phyloP scores from a whole-genome alignment of 2,113 vertebrate genomes.

The Rhea americana region DNA sequence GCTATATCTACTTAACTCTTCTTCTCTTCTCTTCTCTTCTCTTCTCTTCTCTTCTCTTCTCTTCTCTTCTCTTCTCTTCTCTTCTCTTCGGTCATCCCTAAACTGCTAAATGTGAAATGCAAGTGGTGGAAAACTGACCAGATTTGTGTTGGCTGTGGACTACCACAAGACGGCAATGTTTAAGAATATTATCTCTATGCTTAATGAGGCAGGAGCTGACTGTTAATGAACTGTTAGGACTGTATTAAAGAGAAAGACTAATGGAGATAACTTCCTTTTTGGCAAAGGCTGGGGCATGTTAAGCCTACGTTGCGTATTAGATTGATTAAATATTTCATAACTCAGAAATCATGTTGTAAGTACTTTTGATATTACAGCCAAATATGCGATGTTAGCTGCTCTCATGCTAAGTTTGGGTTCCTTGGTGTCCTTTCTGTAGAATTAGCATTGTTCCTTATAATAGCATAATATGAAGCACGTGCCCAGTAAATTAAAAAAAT shows the following conservation, averaged over 20 bases:
- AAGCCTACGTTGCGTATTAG: neutral
- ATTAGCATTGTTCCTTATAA: neutral
- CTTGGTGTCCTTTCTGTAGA: neutral
- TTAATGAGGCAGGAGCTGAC: neutral
- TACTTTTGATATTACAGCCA: neutral
- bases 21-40: no score
- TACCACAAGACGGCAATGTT: slow-evolving; percentile 39
- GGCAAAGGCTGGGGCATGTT: neutral
- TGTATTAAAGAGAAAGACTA: neutral
- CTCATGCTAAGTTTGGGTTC: neutral
- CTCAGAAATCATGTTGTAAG: neutral
- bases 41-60: no score
- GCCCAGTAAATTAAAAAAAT: neutral
- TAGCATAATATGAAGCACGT: neutral
- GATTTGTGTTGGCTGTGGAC: neutral
- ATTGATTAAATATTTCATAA: neutral
- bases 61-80: no score
- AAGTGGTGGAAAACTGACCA: neutral
- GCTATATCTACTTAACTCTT: neutral
- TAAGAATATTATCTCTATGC: neutral
- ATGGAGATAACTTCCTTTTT: neutral
- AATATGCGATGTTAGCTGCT: neutral
- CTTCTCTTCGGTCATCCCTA: neutral
- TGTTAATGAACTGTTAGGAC: neutral
- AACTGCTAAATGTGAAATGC: neutral